Conservation (phyloP, 2,888 invertebrate species). For the Lamellibrachia satsuma region DNA sequence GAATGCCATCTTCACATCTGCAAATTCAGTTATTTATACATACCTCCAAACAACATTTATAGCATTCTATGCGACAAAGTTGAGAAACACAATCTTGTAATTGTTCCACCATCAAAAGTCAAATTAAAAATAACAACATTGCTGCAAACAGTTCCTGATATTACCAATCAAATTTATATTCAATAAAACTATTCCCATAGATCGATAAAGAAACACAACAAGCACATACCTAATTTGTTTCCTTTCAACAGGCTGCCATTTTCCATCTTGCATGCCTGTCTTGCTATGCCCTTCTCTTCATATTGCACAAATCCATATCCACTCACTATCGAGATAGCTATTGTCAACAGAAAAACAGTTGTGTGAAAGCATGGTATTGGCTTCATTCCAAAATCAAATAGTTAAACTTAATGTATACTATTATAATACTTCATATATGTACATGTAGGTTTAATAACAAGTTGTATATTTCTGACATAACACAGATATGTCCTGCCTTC, state of each 20-base stretch:
- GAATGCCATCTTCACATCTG: conserved; percentile 25
- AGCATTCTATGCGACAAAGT: too few relatives aligned
- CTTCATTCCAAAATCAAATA: background rate
- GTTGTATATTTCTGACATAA: too few relatives aligned
- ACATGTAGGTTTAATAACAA: too few relatives aligned
- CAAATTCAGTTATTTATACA: background rate
- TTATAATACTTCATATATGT: too few relatives aligned
- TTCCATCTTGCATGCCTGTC: conserved; percentile 52
- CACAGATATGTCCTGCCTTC: too few relatives aligned
- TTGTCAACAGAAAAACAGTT: background rate
- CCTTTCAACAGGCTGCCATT: conserved; percentile 54
- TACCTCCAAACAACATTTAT: too few relatives aligned
- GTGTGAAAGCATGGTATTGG: background rate
- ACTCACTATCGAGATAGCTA: conserved; percentile 35
- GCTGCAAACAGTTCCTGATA: background rate
- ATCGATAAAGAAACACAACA: background rate
- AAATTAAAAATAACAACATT: background rate
- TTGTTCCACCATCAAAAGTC: too few relatives aligned
- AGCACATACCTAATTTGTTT: conserved; percentile 50
- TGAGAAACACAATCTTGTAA: too few relatives aligned
- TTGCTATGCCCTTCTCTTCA: conserved; percentile 55
- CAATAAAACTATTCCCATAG: background rate
- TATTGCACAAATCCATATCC: conserved; percentile 63
- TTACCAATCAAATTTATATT: background rate
- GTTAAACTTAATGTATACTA: too few relatives aligned